A percentile compares a stretch with the other conserved stretches of the same genome.
Conservation (phyloP, 2,797 vertebrate genomes). For the Spatula versicolor region DNA sequence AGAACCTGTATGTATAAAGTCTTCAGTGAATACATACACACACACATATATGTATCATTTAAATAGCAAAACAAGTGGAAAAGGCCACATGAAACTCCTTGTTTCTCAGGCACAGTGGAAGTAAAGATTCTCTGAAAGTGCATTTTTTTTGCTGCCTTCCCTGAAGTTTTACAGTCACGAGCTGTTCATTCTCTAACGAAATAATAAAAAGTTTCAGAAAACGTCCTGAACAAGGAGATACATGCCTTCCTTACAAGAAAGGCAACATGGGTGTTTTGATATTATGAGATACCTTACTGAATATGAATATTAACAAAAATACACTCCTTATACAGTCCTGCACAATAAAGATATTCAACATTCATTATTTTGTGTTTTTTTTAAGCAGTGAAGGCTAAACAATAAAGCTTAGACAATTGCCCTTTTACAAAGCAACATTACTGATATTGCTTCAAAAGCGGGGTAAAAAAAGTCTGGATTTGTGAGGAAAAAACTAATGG, state of each 20-base stretch:
- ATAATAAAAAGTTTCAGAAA: background rate
- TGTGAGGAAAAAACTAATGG: no score
- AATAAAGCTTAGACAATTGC: background rate
- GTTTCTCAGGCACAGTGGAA: background rate
- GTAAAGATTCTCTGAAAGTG: background rate
- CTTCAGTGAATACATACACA: background rate
- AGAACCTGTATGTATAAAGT: background rate
- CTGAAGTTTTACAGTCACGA: background rate
- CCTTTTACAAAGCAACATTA: background rate
- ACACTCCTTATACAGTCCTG: background rate
- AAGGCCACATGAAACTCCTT: background rate
- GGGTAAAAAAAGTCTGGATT: background rate
- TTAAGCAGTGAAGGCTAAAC: background rate
- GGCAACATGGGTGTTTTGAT: accelerated
- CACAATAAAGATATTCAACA: background rate
- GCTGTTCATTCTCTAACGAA: background rate
- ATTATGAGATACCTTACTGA: background rate
- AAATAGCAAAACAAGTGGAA: background rate
- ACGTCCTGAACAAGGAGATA: background rate
- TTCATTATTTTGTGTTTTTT: background rate
- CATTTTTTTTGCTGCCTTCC: background rate
- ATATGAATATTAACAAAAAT: background rate
- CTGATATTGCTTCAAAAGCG: background rate
- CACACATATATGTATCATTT: background rate
- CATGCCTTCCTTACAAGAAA: background rate